Conservation (phyloP, 2,113 vertebrate species). For the Anhinga anhinga region DNA sequence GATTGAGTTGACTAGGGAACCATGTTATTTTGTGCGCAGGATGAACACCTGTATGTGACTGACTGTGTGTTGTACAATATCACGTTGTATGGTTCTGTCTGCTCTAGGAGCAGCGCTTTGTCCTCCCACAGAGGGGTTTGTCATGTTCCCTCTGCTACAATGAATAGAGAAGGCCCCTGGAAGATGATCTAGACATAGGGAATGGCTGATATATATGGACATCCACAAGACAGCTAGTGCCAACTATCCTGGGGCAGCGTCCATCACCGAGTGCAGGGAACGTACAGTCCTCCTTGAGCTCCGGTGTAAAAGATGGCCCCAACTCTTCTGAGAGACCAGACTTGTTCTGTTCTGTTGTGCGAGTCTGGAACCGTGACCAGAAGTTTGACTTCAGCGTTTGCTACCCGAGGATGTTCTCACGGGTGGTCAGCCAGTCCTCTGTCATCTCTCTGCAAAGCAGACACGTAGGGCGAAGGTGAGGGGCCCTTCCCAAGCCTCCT, state of each 20-base stretch:
- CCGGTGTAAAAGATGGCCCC: not conserved
- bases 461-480: not conserved
- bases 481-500: not conserved
- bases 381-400: not conserved
- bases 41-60: not conserved
- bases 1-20: fast-evolving
- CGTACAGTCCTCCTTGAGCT: not conserved
- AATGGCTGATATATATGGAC: not conserved
- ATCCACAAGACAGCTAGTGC: not conserved
- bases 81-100: not conserved
- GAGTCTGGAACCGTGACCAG: not conserved
- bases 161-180: not conserved
- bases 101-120: not conserved
- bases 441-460: not conserved
- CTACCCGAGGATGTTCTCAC: not conserved
- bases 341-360: fast-evolving
- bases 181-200: not conserved
- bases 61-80: not conserved
- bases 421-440: not conserved
- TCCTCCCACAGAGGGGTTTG: not conserved
- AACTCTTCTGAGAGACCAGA: not conserved
- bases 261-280: not conserved
- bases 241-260: not conserved
- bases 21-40: not conserved
- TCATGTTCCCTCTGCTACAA: not conserved